Conservation (phyloP, 2,888 invertebrate species). For the Hemaris fuciformis region DNA sequence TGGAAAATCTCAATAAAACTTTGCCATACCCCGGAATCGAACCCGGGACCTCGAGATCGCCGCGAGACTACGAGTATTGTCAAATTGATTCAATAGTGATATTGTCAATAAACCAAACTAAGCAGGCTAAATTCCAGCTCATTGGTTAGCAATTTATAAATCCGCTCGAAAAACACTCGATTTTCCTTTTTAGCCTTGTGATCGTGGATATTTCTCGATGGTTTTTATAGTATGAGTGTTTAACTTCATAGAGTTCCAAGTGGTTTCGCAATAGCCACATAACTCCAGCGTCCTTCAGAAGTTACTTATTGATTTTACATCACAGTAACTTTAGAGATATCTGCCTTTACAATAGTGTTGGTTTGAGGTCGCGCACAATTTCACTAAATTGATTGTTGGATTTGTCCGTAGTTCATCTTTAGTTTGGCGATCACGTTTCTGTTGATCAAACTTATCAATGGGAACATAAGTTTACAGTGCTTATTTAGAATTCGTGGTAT, state of each 20-base stretch:
- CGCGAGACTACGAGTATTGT: too few relatives aligned
- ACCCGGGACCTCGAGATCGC: too few relatives aligned
- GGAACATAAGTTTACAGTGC: neutral
- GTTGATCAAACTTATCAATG: neutral
- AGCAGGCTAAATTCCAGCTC: too few relatives aligned
- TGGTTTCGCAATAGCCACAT: neutral
- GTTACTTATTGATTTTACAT: slow-evolving; percentile 12
- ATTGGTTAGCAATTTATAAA: neutral
- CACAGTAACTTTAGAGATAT: neutral
- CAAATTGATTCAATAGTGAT: too few relatives aligned
- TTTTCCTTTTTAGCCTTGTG: neutral
- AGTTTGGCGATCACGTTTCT: neutral
- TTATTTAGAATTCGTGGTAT: neutral
- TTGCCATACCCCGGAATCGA: too few relatives aligned
- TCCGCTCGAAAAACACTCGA: neutral
- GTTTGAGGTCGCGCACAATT: neutral
- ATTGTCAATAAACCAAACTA: too few relatives aligned
- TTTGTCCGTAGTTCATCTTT: neutral
- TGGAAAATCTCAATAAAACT: too few relatives aligned
- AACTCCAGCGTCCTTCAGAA: slow-evolving; percentile 11
- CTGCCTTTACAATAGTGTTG: neutral
- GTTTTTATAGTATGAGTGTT: slow-evolving; percentile 5
- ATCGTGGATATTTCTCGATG: slow-evolving; percentile 2
- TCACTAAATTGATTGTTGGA: neutral
- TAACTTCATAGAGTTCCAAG: slow-evolving; percentile 6